Conservation (phyloP, 2,888 invertebrate genomes). For the Papilio demoleus region DNA sequence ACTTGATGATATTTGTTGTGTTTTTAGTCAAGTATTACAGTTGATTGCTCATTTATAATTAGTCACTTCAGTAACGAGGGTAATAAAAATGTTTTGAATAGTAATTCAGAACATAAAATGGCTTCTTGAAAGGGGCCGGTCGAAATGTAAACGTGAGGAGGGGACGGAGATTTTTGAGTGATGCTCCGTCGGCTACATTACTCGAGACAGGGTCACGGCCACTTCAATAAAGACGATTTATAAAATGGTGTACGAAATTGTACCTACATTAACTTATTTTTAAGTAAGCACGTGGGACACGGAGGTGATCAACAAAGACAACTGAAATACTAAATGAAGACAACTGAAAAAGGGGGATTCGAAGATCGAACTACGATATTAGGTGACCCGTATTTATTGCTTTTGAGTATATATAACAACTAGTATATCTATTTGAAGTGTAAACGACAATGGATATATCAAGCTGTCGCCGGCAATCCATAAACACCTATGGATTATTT, state of each 20-base stretch:
- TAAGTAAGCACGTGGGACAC: too few species aligned
- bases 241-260: background rate
- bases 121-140: constrained; percentile 8
- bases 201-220: constrained; percentile 5
- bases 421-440: too few species aligned
- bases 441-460: too few species aligned
- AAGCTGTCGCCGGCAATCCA: too few species aligned
- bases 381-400: too few species aligned
- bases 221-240: background rate
- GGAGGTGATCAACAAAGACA: too few species aligned
- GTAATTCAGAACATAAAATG: constrained; percentile 23
- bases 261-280: background rate
- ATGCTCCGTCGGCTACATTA: background rate
- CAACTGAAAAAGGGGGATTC: too few species aligned
- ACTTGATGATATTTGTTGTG: background rate
- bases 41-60: constrained; percentile 3
- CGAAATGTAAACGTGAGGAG: constrained; percentile 2
- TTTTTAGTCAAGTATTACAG: background rate
- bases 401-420: too few species aligned
- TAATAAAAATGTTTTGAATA: constrained; percentile 15
- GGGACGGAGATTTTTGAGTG: constrained; percentile 16
- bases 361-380: too few species aligned
- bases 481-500: too few species aligned
- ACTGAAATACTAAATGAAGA: too few species aligned
- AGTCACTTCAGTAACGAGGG: constrained; percentile 9